These are phyloP conservation scores for Mactra quadrangularis DNA, from an alignment of 1,140 invertebrate species.

Conservation along the genomic window DNA sequence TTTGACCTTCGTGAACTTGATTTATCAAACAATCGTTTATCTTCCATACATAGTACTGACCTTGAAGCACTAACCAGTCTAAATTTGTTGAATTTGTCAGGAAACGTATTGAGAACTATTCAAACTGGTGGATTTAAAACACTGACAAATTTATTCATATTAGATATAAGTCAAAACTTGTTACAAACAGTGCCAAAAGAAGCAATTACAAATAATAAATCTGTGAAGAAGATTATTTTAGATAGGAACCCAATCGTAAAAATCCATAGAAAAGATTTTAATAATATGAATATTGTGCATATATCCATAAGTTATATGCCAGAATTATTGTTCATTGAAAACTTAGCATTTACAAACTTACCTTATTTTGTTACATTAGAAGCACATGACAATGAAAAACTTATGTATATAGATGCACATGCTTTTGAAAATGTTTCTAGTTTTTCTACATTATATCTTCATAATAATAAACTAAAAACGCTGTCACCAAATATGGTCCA, in stretches of 20 bases:
- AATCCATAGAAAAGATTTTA: constrained; percentile 80
- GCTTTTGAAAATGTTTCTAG: constrained; percentile 81
- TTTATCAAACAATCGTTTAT: constrained; percentile 72
- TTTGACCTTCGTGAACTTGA: constrained; percentile 69
- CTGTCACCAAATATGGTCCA: constrained; percentile 76
- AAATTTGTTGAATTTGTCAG: constrained; percentile 71
- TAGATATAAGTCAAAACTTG: constrained; percentile 76
- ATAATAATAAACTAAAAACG: constrained; percentile 82
- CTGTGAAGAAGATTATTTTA: constrained; percentile 76
- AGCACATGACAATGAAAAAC: constrained; percentile 81
- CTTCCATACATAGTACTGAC: constrained; percentile 62
- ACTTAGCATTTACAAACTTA: constrained; percentile 83
- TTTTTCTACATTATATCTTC: constrained; percentile 80
- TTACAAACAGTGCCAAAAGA: constrained; percentile 66
- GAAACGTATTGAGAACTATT: constrained; percentile 72
- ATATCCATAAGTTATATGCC: constrained; percentile 82
- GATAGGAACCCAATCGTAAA: constrained; percentile 75
- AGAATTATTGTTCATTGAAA: constrained; percentile 81
- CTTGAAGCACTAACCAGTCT: constrained; percentile 74
- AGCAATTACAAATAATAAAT: constrained; percentile 66
- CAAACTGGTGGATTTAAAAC: constrained; percentile 69
- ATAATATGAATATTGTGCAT: constrained; percentile 76
- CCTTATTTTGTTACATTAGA: constrained; percentile 78
- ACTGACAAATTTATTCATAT: constrained; percentile 67
- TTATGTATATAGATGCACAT: constrained; percentile 82